Evolutionary conservation across 2,888 invertebrate genomes (phyloP).

Genomic region (Caenorhabditis wallacei): DNA sequence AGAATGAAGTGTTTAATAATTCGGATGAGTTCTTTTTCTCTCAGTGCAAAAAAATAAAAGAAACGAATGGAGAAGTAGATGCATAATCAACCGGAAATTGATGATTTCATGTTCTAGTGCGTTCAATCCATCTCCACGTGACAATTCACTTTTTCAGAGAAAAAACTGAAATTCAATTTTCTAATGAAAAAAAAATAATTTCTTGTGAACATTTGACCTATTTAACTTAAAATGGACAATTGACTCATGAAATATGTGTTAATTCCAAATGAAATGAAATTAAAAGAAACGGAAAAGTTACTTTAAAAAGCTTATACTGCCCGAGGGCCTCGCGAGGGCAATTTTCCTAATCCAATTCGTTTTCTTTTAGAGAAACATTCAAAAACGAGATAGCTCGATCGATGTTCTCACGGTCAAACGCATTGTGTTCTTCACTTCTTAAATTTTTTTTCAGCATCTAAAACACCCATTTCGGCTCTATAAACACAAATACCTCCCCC

Average conservation of each 20-base stretch:
- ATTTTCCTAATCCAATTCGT: slow-evolving; percentile 33
- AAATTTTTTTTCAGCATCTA: neutral
- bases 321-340: slow-evolving; percentile 43
- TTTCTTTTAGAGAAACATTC: slow-evolving; percentile 29
- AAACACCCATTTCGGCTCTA: neutral
- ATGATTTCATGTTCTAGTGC: slow-evolving; percentile 47
- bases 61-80: slow-evolving; percentile 1
- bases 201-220: too few species aligned
- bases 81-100: slow-evolving; percentile 61
- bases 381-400: slow-evolving; percentile 24
- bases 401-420: slow-evolving; percentile 41
- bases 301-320: slow-evolving; percentile 10
- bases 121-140: slow-evolving; percentile 2
- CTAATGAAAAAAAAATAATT: too few species aligned
- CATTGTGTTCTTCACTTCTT: slow-evolving; percentile 12
- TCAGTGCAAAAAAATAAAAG: slow-evolving; percentile 16
- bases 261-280: slow-evolving; percentile 5
- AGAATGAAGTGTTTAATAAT: slow-evolving; percentile 12
- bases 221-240: too few species aligned
- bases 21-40: slow-evolving; percentile 14
- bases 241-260: too few species aligned
- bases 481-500: too few species aligned
- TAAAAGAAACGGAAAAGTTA: slow-evolving; percentile 21
- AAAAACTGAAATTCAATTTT: neutral
- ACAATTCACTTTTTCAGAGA: neutral